Percentiles rank a stretch among this genome's conserved stretches.
phyloP scores from a whole-genome alignment of 2,113 vertebrate species.

The Phyllostomus hastatus region DNA sequence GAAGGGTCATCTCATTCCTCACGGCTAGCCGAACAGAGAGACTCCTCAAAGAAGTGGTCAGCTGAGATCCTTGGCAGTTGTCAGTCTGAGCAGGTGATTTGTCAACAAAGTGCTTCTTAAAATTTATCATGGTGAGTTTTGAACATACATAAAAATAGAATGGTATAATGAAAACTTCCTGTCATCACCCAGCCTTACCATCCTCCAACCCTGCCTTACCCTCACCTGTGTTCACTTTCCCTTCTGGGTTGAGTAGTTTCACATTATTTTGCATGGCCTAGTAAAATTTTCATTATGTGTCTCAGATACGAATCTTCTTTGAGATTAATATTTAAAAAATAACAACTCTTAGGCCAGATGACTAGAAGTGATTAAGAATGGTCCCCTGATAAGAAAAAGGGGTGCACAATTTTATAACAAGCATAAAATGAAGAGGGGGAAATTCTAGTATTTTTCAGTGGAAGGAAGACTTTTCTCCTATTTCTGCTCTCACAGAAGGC shows the following conservation, averaged over 20 bases:
- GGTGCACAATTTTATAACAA: neutral
- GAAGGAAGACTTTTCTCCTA: neutral
- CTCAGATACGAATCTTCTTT: neutral
- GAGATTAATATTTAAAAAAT: neutral
- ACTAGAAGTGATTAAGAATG: neutral
- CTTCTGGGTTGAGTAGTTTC: neutral
- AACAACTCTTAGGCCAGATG: neutral
- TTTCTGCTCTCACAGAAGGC: neutral
- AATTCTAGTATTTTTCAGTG: neutral
- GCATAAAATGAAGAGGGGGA: neutral
- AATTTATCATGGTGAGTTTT: neutral
- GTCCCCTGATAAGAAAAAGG: neutral
- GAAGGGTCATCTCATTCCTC: neutral
- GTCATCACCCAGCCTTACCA: neutral
- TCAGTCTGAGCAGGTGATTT: neutral
- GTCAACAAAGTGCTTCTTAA: neutral
- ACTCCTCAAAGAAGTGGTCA: neutral
- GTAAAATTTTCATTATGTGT: neutral
- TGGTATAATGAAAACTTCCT: neutral
- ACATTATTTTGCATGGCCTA: neutral
- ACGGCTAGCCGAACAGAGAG: neutral
- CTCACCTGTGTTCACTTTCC: neutral
- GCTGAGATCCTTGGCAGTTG: neutral
- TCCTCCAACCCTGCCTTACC: neutral
- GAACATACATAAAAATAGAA: neutral